A percentile compares a stretch with the other conserved stretches of the same genome.
Evolutionary conservation across 1,140 invertebrate genomes (phyloP).

Genomic region (Lucilia cuprina): DNA sequence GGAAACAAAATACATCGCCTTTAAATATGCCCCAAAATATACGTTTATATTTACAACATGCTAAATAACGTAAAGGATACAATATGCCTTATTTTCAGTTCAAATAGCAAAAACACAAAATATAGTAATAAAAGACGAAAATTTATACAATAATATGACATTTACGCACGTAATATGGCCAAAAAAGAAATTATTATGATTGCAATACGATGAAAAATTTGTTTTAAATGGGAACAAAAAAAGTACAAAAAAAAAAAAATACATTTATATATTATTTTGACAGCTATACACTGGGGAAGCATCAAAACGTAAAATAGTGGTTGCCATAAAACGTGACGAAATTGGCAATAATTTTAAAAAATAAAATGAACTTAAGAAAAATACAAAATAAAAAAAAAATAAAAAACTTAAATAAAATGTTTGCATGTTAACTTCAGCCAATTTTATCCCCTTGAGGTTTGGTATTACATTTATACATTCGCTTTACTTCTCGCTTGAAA

Average conservation of each 20-base stretch:
- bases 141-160: neutral
- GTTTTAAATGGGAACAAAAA: slow-evolving; percentile 17
- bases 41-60: neutral
- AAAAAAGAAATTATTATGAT: slow-evolving; percentile 32
- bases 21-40: neutral
- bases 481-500: neutral
- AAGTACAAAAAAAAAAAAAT: neutral
- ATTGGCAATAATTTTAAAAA: slow-evolving; percentile 30
- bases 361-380: neutral
- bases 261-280: slow-evolving; percentile 15
- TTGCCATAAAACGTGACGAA: slow-evolving; percentile 36
- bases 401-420: slow-evolving; percentile 6
- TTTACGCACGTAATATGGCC: slow-evolving; percentile 35
- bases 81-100: too few species aligned
- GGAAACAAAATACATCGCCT: slow-evolving; percentile 4
- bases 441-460: neutral
- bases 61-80: neutral
- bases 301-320: slow-evolving; percentile 36
- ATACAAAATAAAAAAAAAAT: neutral
- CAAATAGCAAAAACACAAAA: neutral
- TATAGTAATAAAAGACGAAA: neutral
- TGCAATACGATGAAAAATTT: slow-evolving; percentile 23
- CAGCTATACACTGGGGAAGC: slow-evolving; percentile 26
- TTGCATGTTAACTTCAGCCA: neutral
- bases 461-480: neutral